Evolutionary conservation across 2,113 vertebrate species (phyloP).

Genomic region (Diphyllodes magnificus): DNA sequence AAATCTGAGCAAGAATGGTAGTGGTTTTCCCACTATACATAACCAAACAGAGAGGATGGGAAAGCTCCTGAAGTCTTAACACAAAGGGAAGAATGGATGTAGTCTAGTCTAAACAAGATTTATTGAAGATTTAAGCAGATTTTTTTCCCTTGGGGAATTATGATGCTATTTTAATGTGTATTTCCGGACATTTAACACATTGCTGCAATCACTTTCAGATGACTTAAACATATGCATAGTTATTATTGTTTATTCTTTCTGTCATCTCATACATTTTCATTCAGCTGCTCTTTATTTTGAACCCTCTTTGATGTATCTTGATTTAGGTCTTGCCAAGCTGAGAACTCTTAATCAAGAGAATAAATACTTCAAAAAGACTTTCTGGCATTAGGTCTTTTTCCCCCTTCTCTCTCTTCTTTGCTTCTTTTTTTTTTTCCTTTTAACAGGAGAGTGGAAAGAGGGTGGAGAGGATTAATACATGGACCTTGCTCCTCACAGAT

Average conservation of each 20-base stretch:
- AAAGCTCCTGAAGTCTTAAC: slow-evolving; percentile 3
- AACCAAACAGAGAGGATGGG: background rate
- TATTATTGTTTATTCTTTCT: slow-evolving; percentile 64
- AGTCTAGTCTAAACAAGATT: slow-evolving; percentile 34
- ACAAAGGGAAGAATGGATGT: background rate
- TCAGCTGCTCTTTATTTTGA: slow-evolving; percentile 67
- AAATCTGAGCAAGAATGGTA: background rate
- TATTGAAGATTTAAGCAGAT: slow-evolving; percentile 27
- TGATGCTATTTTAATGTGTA: slow-evolving; percentile 36
- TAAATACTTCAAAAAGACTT: slow-evolving; percentile 59
- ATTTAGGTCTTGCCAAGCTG: slow-evolving; percentile 66
- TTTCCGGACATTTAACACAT: slow-evolving; percentile 59
- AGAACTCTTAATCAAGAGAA: slow-evolving; percentile 61
- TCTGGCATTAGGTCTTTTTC: background rate
- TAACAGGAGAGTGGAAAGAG: background rate
- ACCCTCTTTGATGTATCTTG: slow-evolving; percentile 63
- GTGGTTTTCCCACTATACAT: background rate
- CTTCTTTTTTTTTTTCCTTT: background rate
- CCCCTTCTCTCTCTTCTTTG: background rate
- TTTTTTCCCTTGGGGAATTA: background rate
- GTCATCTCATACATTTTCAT: slow-evolving; percentile 60
- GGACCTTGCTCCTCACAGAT: background rate
- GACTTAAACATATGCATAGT: slow-evolving; percentile 54
- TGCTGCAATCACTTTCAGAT: slow-evolving; percentile 63
- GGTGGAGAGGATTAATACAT: background rate